Evolutionary conservation across 1,140 invertebrate species (phyloP), one percentile per base, ranked within the genome.

Genomic region (Drosophila grimshawi): DNA sequence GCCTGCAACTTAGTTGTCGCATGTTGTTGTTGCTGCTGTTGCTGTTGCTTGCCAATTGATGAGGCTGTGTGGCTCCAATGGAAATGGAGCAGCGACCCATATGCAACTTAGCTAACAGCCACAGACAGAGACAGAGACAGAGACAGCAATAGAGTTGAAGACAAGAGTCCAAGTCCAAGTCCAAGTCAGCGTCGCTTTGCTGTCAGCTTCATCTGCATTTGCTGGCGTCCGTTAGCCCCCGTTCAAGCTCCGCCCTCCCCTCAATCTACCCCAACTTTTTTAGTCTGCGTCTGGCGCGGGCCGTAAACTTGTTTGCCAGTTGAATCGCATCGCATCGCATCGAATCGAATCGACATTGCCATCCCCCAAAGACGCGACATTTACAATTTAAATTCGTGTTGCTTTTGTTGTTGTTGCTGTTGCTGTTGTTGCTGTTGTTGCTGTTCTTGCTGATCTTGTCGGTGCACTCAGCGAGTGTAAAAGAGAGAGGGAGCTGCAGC

Each of bases 301-400:
- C 55, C 55, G 80, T 75, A 88, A 89, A 88, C 83, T 88, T 88
- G 83, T 88, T 88, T 88, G 56, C 62, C 76, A 52, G 67, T 62
- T 78, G 63, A 68, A 33, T 61, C 45, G 59, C 72, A 60, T 64
- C 78, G 77, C 45, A 78, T 77, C 75, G 79, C 10, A 48, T 56
- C 32, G 63, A 75, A 76, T 64, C 78, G 78, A 60, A 78, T 74
- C 78, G 79, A 82, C 83, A 79, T 82, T 88, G 80, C 79, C 79
- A 86, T 59, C 75, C 57, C 45, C 66, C 39, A 75, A 79, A 79
- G 55, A 74, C 72, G 80, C 83, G 83, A 86, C 83, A 86, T 88
- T 86, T 88, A 86, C 76, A 86, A 86, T 88, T 86, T 88, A 80
- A 80, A 86, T 83, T 86, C 83, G 83, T 88, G 83, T 88, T 81